Base-by-base conservation (phyloP, 2,888 invertebrate species). In the Protophormia terraenovae region DNA sequence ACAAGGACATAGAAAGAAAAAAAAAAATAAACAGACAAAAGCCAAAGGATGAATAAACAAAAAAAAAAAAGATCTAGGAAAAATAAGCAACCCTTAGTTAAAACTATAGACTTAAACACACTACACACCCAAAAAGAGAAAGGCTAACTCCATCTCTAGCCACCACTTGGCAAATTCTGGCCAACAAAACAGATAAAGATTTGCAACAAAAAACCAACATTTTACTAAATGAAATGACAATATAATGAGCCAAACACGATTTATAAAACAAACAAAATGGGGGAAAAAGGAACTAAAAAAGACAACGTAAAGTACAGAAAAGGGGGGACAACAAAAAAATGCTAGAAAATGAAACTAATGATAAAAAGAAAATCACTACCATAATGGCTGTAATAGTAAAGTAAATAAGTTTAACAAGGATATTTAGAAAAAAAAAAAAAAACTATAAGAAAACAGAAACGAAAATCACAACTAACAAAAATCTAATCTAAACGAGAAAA, bases 211-310 rank as follows among this genome's bases (percentile, higher is more conserved):
- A 82, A 78, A n/a, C 14, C 75, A 72, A 82, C 75, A 85, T 82
- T 79, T 82, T 79, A 84, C 82, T 84, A 71, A 78, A 88, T 87
- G 89, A 90, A 91, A 91, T 91, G 89, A 90, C 90, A 88, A 90
- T 89, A 90, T 91, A 91, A 91, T 91, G 91, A 91, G 91, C 89
- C 84, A 81, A 69, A 81, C 79, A 71, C 71, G 38, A 71, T 73
- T 73, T 75, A 58, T 76, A 64, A 72, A 58, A 62, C 62, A 58
- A 60, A 76, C 67, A 77, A 72, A 83, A 81, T 71, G 75, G 76
- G 67, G 7, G 76, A 69, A 77, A 67, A 76, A 7, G 22, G 45
- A 58, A 77, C 27, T 12, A 22, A 76, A 62, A 41, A 47, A 80
- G 69, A 38, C 55, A 41, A 16, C 10, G 7, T 1, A 32, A 41